Base-by-base conservation (phyloP, 2,113 vertebrate genomes). In the Rhipidura dahli region DNA sequence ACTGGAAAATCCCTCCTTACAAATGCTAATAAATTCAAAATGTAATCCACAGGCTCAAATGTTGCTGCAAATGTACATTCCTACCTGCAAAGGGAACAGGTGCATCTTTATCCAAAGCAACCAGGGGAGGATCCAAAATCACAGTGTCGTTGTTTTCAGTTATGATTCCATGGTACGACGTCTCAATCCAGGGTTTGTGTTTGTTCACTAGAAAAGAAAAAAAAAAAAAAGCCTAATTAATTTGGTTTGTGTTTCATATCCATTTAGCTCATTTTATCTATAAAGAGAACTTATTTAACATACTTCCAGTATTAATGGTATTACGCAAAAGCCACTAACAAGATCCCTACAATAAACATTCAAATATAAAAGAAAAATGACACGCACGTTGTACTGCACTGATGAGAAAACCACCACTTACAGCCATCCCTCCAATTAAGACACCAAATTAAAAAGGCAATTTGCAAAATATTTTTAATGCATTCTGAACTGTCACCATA, bases 101-200 rank as follows among this genome's bases (percentile, higher is more conserved):
- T 3, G 99, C 99, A 33, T 99, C 99, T 94, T 99, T 99, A 96
- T 99, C 99, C 97, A 99, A 97, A 72, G 99, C 99, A 81, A 99
- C 99, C 66, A 99, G 98, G 2, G 99, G 99, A 83, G 99, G 99
- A 93, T 99, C 99, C 94, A 99, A 96, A 95, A 99, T 99, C 68
- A 99, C 99, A 7, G 98, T 97, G 76, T 99, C 98, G 1, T 99
- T 99, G 97, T 99, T 99, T 96, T 99, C 99, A 13, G 99, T 99
- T 96, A 99, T 98, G 94, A 99, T 98, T 75, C 99, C 99, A 7
- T 99, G 99, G 94, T 99, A 99, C 0, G 99, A 99, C 0, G 99
- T 99, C 98, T 99, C 99, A 61, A 99, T 99, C 99, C 99, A 99
- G 9, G 99, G 99, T 87, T 99, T 99, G 97, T 99, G 99, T 93